Base-by-base conservation (phyloP, 2,888 invertebrate genomes). In the Lasioglossum calceatum region DNA sequence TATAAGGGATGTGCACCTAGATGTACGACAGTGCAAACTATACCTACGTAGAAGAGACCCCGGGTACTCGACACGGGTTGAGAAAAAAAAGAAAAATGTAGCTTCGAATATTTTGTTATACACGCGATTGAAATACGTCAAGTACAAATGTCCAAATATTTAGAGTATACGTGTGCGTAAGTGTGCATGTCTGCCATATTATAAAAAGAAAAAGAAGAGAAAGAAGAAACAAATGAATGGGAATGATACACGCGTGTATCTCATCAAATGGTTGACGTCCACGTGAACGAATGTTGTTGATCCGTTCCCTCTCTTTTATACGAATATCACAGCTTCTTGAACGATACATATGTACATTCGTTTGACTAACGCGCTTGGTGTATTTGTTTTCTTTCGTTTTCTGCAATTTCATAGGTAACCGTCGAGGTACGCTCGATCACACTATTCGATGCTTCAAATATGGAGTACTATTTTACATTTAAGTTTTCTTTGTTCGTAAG, bases 141-240 rank as follows among this genome's bases (percentile, higher is more conserved):
- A 93, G 93, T 93, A 94, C 93, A 94, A 94, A 93, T 93, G 89
- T 92, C 91, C 90, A 93, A 92, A 92, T 91, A 88, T 79, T 67
- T 85, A 85, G 82, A 54, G 44, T 87, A 85, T 87, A 88, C 80
- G 86, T 86, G 82, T 87, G 85, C 82, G 76, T 89, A 85, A 86
- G 86, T 89, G 84, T 89, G 86, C 81, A 81, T 87, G 87, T 67
- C 87, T 86, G 83, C 70, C 84, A 75, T 86, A 74, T 47, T 79
- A 76, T 50, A 78, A 81, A 74, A 47, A 36, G 50, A 78, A 81
- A 74, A 47, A 36, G 50, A 78, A 73, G 16, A 50, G 77, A 12
- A 42, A 77, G 44, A 42, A 70, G 79, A 42, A 39, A 70, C 19
- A 23, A 54, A 32, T n/a, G 64, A 32, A 64, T 64, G 64, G 32